These are phyloP conservation scores for Nothoprocta perdicaria DNA, from an alignment of 2,113 vertebrate species.

Conservation along the genomic window DNA sequence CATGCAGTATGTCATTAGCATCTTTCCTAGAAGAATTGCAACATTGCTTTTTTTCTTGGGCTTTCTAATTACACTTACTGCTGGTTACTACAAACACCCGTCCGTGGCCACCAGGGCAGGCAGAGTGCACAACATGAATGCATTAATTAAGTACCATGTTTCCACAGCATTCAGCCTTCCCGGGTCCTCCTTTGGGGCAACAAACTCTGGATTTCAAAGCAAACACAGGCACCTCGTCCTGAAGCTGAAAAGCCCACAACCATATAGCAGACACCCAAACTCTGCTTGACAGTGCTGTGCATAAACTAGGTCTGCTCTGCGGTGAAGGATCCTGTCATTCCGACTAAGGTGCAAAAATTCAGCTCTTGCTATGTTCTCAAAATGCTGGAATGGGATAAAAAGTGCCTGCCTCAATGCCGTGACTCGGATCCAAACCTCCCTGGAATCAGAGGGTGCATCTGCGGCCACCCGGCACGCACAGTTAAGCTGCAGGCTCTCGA, in stretches of 20 bases:
- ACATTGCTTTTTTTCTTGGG: background rate
- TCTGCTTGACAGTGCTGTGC: background rate
- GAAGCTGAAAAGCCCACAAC: background rate
- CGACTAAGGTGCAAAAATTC: background rate
- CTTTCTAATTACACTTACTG: slow-evolving; percentile 26
- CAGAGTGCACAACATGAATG: background rate
- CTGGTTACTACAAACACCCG: slow-evolving; percentile 1
- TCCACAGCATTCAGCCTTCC: background rate
- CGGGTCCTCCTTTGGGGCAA: background rate
- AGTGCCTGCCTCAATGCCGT: rapidly evolving
- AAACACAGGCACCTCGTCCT: background rate
- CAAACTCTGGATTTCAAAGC: background rate
- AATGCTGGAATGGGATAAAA: background rate
- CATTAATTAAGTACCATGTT: slow-evolving; percentile 40
- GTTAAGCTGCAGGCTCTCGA: background rate
- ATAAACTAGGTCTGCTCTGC: background rate
- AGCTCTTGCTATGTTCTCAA: background rate
- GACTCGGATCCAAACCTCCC: background rate
- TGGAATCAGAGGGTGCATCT: background rate
- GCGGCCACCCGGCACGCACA: background rate
- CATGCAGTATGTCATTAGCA: background rate
- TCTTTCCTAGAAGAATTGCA: background rate
- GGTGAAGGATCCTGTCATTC: background rate
- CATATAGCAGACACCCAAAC: background rate
- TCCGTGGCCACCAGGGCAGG: slow-evolving; percentile 12